phyloP scores from a whole-genome alignment of 2,797 vertebrate genomes.

The Aplochiton taeniatus region DNA sequence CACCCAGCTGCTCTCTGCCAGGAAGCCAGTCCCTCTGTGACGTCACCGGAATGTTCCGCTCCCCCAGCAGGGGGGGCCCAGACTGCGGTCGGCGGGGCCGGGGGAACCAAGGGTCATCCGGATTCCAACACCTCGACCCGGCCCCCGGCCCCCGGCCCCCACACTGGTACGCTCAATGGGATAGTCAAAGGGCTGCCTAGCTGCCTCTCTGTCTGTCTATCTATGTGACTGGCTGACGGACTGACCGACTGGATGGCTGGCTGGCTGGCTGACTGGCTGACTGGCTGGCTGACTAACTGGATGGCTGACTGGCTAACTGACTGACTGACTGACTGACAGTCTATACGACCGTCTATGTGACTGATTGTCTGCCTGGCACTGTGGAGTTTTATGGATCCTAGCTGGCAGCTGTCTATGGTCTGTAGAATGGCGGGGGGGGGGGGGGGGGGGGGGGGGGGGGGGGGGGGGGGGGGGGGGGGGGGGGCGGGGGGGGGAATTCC shows the following conservation, averaged over 20 bases:
- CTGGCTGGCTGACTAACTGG: too few species aligned
- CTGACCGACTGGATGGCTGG: too few species aligned
- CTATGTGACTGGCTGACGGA: too few species aligned
- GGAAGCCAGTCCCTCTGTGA: conserved; percentile 18
- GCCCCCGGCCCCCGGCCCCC: background rate
- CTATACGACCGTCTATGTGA: too few species aligned
- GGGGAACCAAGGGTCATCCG: conserved; percentile 42
- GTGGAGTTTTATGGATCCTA: too few species aligned
- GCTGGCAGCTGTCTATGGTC: too few species aligned
- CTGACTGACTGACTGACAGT: too few species aligned
- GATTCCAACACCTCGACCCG: conserved; percentile 42
- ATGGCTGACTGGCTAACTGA: too few species aligned
- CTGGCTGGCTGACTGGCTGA: too few species aligned
- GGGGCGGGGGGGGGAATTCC: background rate
- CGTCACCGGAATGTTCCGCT: conserved; percentile 45
- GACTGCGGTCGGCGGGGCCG: background rate
- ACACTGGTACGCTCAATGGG: too few species aligned
- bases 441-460: background rate
- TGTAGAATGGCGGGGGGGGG: background rate
- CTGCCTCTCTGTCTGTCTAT: too few species aligned
- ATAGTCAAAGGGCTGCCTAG: background rate
- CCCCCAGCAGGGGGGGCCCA: conserved; percentile 37
- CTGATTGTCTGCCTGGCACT: background rate
- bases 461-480: background rate
- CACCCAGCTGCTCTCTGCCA: conserved; percentile 15